Evolutionary conservation across 2,113 vertebrate genomes (phyloP), one percentile per base, ranked within the genome.

Genomic region (Psettodes erumei): DNA sequence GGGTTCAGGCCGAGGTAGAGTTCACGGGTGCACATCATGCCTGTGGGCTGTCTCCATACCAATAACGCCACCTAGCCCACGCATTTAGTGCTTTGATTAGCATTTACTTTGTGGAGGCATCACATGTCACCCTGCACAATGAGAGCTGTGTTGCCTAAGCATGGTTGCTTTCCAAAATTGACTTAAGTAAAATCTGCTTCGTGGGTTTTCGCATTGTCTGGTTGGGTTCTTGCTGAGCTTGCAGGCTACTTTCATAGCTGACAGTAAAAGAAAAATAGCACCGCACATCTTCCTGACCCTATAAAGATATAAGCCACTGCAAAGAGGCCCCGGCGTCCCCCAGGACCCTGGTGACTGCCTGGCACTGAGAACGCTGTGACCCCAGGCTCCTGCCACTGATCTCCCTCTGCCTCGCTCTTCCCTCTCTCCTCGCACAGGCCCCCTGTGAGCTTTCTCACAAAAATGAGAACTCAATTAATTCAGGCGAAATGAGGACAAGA

Each of bases 401-500:
- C 73, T 76, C 55, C 47, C 76, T 59, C 77, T 69, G 61, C 86
- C 70, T 79, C 60, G 28, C 76, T 79, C 70, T 62, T 51, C 61
- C 73, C 77, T 65, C 77, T 59, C 66, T 67, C 58, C 70, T 72
- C 74, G 54, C 85, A 88, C 79, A 73, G 79, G 80, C 74, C 87
- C 90, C 84, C 45, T 81, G 83, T 86, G 81, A 88, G 89, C 84
- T 85, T 84, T 87, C 85, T 79, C 80, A 75, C 83, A 86, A 90
- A 92, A 90, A 93, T 85, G 92, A 94, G 89, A 92, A 93, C 93
- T 93, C 93, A 92, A 94, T 94, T 93, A 94, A 93, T 92, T 93
- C 88, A 74, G 74, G 73, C 77, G 54, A 88, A 94, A 92, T 93
- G 88, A 92, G 90, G 88, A 83, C 79, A 75, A 56, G 40, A 73